A percentile compares a stretch with the other conserved stretches of the same genome.
These are phyloP conservation scores for Drosophila sp. DNA, from an alignment of 1,140 invertebrate species.

Conservation along the genomic window DNA sequence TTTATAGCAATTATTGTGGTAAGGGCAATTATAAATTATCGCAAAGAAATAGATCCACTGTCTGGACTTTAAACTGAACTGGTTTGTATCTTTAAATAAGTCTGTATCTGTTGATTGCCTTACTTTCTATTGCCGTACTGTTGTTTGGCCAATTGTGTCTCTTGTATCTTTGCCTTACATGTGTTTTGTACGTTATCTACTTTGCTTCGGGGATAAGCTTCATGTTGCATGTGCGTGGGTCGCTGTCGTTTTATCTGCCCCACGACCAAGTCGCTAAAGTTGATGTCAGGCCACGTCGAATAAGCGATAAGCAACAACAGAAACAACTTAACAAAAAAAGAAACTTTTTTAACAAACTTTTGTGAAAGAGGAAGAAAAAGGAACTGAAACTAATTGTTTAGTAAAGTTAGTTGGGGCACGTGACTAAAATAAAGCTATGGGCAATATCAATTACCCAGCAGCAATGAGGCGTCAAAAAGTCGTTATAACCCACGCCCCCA, in stretches of 20 bases:
- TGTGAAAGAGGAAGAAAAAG: constrained; percentile 7
- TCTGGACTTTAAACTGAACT: background rate
- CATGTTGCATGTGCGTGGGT: constrained; percentile 47
- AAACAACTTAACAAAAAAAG: constrained; percentile 39
- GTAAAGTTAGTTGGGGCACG: constrained; percentile 70
- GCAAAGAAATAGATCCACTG: background rate
- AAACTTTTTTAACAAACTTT: constrained; percentile 63
- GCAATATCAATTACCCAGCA: constrained; percentile 67
- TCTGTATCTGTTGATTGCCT: constrained; percentile 9
- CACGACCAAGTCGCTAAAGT: constrained; percentile 40
- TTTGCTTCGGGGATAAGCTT: constrained; percentile 42
- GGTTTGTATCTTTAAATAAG: constrained; percentile 8
- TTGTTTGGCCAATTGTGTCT: constrained; percentile 47
- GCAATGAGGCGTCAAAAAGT: constrained; percentile 71
- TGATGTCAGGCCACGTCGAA: constrained; percentile 35
- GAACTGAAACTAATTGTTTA: constrained; percentile 74
- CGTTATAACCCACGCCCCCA: constrained; percentile 19
- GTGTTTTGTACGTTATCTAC: constrained; percentile 53
- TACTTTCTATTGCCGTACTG: background rate
- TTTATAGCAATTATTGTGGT: too few species aligned
- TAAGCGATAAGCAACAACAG: constrained; percentile 51
- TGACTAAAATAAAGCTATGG: constrained; percentile 65
- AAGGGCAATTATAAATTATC: background rate
- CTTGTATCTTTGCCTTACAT: constrained; percentile 46
- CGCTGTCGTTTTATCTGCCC: constrained; percentile 33